Evolutionary conservation across 2,888 invertebrate genomes (phyloP).

Genomic region (Gisinianus flammeolus): DNA sequence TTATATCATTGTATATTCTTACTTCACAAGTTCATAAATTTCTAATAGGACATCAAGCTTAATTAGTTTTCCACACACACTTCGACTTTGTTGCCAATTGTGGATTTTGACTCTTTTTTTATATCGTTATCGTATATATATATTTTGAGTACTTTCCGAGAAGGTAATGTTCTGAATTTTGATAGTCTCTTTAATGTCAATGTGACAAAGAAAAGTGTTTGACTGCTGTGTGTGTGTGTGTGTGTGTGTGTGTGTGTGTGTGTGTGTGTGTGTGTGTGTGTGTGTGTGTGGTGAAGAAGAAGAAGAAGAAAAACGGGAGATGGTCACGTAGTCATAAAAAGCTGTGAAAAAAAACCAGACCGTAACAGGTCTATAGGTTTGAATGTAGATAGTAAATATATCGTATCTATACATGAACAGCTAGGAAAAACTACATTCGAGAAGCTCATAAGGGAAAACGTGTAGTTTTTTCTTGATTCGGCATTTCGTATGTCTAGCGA

Average conservation of each 20-base stretch:
- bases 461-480: too few relatives aligned
- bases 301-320: neutral
- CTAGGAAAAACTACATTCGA: neutral
- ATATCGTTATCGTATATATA: too few relatives aligned
- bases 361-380: conserved; percentile 8
- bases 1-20: too few relatives aligned
- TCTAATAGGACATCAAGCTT: too few relatives aligned
- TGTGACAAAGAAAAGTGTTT: neutral
- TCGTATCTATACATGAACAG: neutral
- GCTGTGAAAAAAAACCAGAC: conserved; percentile 26
- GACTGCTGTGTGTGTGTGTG: too few relatives aligned
- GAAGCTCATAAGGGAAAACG: neutral
- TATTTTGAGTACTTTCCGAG: neutral
- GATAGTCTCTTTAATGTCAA: neutral
- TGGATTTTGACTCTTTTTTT: too few relatives aligned
- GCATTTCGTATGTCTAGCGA: too few relatives aligned
- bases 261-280: neutral
- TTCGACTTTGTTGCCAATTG: too few relatives aligned
- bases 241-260: neutral
- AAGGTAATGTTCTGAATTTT: neutral
- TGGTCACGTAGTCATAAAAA: conserved; percentile 14
- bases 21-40: too few relatives aligned
- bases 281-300: neutral
- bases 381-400: neutral
- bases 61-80: too few relatives aligned